Conservation (phyloP, 2,888 invertebrate genomes). For the Xylota segnis region DNA sequence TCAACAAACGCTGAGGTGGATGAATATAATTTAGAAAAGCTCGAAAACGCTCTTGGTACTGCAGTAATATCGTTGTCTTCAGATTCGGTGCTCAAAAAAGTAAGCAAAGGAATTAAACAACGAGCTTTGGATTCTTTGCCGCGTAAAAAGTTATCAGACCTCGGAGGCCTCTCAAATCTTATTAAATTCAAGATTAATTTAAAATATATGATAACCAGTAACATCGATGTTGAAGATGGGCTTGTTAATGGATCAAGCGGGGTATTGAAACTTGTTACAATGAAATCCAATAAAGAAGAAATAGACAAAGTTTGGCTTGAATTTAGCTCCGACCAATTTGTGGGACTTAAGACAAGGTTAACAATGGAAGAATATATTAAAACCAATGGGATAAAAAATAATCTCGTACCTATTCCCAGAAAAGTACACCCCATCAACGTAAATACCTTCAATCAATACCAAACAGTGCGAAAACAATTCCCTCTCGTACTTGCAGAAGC, state of each 20-base stretch:
- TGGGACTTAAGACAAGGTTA: neutral
- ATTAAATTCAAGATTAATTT: neutral
- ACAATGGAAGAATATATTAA: neutral
- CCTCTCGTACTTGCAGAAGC: conserved; percentile 15
- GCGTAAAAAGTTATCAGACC: neutral
- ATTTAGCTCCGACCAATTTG: neutral
- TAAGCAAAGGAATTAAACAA: neutral
- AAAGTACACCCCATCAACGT: neutral
- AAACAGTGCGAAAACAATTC: conserved; percentile 6
- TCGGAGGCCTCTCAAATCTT: neutral
- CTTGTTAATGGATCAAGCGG: conserved; percentile 13
- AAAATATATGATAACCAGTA: conserved; percentile 25
- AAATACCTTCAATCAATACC: neutral
- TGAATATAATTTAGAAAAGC: no score
- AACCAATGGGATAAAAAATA: neutral
- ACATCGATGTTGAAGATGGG: conserved; percentile 28
- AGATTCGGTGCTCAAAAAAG: neutral
- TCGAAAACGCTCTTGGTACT: no score
- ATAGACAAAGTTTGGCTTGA: neutral
- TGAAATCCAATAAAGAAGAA: neutral
- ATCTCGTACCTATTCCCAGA: neutral
- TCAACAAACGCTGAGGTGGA: no score
- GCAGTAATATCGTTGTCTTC: no score
- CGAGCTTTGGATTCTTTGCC: neutral
- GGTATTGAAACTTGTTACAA: no score